Conservation (phyloP, 2,797 vertebrate genomes). For the Trichosurus vulpecula region DNA sequence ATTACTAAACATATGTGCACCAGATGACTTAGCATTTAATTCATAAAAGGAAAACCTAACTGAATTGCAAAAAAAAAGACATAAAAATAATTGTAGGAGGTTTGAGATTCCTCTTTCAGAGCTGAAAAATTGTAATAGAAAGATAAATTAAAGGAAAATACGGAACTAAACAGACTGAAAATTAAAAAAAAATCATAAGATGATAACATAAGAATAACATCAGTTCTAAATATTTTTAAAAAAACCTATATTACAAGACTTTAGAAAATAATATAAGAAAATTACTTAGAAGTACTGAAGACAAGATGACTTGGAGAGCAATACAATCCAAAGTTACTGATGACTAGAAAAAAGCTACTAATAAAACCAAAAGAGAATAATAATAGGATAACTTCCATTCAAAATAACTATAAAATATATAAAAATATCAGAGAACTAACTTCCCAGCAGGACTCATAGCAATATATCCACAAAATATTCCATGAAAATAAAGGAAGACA, state of each 20-base stretch:
- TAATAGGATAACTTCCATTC: not conserved
- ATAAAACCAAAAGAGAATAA: not conserved
- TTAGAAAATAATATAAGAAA: not conserved
- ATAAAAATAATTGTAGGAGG: not conserved
- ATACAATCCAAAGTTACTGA: not conserved
- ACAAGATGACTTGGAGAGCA: not conserved
- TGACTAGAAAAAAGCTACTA: not conserved
- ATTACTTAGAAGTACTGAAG: not conserved
- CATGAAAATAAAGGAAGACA: not conserved
- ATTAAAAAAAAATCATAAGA: not conserved
- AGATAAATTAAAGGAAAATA: not conserved
- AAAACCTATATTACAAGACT: no score
- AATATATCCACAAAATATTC: not conserved
- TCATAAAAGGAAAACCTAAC: not conserved
- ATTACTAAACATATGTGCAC: not conserved
- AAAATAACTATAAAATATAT: not conserved
- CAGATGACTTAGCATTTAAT: not conserved
- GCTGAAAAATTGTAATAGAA: not conserved
- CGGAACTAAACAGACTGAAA: not conserved
- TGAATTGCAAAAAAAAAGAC: not conserved
- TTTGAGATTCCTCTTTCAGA: not conserved
- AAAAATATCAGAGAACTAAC: no score
- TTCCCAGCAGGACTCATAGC: no score
- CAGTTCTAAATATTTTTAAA: not conserved
- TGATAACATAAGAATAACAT: not conserved